A percentile compares a stretch with the other conserved stretches of the same genome.
Evolutionary conservation across 2,888 invertebrate genomes (phyloP).

Genomic region (Iphiclides podalirius): DNA sequence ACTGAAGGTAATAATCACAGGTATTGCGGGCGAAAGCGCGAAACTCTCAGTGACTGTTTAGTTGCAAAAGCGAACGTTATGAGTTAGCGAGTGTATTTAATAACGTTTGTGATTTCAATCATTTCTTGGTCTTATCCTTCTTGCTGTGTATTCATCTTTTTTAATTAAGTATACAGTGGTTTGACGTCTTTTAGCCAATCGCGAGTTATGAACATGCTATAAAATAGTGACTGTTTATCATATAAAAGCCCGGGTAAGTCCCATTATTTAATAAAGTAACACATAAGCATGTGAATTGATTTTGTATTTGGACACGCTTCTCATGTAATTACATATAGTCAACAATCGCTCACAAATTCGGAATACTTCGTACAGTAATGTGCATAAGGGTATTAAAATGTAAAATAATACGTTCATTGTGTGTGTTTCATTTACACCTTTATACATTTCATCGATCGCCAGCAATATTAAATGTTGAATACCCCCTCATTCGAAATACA

Average conservation of each 20-base stretch:
- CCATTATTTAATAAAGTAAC: conserved; percentile 2
- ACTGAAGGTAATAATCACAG: conserved; percentile 64
- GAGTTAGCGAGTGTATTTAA: conserved; percentile 34
- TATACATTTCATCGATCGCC: conserved; percentile 1
- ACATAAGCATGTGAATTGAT: conserved; percentile 12
- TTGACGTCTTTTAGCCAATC: no score
- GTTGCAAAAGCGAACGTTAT: conserved; percentile 44
- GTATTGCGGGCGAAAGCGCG: conserved; percentile 50
- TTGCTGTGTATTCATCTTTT: no score
- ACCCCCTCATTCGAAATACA: conserved; percentile 21
- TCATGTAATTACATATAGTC: no score
- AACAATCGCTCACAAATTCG: no score
- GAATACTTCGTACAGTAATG: no score
- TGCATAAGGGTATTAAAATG: no score
- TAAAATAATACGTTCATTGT: no score
- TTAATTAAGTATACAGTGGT: not conserved
- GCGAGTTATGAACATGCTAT: not conserved
- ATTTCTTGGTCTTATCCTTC: not conserved
- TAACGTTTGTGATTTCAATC: conserved; percentile 17
- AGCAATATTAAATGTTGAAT: conserved; percentile 10
- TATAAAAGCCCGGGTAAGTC: conserved; percentile 9
- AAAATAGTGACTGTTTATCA: conserved; percentile 2
- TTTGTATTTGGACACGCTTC: no score
- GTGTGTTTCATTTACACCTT: no score
- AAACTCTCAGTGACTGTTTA: conserved; percentile 52